Base-by-base conservation (phyloP, 2,888 invertebrate genomes). In the Ormyrus thymus region DNA sequence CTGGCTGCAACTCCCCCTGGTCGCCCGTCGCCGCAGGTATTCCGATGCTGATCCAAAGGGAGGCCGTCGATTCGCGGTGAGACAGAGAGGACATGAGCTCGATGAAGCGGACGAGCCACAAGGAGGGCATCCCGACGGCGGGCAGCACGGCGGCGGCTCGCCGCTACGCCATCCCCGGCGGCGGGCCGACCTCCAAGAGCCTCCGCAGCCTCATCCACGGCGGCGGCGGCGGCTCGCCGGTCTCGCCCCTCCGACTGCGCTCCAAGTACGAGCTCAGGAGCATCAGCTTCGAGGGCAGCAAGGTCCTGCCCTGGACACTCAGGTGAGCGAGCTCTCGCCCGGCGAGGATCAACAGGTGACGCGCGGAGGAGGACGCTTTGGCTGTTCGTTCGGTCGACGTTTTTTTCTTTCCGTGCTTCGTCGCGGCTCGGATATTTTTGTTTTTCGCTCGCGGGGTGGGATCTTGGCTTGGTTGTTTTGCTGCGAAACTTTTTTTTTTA, bases 261-360 rank as follows among this genome's bases (percentile, higher is more conserved):
- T 86, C 89, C 82, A 91, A 90, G 82, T 90, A 90, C 83, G 91
- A 91, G 82, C 83, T 91, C 61, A 83, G 91, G 61, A 90, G 90
- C 83, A 90, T 90, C 85, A 90, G 90, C 83, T 90, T 90, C 83
- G 91, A 91, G 85, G 88, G 90, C 29, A 88, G 87, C 83, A 89
- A 89, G 78, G 89, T 90, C 48, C 83, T 90, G 10, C 90, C 90
- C 46, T 90, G 90, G 90, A 90, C 90, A 0, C 76, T 86, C 55
- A 86, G 89, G 90, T 89, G 69, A 86, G 85, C 0, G 2, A 29
- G 29, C 2, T 2, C 29, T 29, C 29, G 29, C 29, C 29, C 29
- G 29, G 29, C 29, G 29, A 29, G 29, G 29, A 29, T 29, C 29
- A 29, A 29, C 29, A 29, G 29, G 29, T 29, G n/a, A n/a, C n/a